Conservation (phyloP, 1,140 invertebrate genomes). For the Radopholus similis region DNA sequence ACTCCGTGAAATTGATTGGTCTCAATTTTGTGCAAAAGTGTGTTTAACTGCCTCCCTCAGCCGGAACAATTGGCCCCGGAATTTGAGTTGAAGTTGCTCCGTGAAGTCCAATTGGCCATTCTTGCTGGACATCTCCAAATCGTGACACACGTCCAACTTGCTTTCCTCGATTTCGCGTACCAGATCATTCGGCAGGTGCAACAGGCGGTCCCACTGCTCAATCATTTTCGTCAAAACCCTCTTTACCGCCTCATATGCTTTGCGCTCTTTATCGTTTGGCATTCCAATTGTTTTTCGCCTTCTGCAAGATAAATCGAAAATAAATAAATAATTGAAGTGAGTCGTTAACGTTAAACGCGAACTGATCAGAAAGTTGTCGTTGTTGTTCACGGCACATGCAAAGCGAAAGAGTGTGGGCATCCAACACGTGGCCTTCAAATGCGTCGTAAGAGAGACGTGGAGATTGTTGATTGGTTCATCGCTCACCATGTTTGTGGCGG, state of each 20-base stretch:
- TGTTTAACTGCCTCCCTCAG: constrained; percentile 11
- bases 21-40: not conserved
- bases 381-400: not conserved
- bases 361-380: constrained; percentile 1
- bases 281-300: constrained; percentile 26
- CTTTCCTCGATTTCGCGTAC: not conserved
- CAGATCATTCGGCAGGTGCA: constrained; percentile 19
- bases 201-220: constrained; percentile 14
- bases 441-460: too few relatives aligned
- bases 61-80: not conserved
- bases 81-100: constrained; percentile 19
- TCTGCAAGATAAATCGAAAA: constrained; percentile 11
- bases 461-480: too few relatives aligned
- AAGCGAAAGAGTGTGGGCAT: constrained; percentile 33
- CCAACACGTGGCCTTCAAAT: constrained; percentile 33
- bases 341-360: not conserved
- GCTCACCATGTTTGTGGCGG: constrained; percentile 14
- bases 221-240: constrained; percentile 24
- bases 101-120: constrained; percentile 29
- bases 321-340: not conserved
- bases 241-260: constrained; percentile 13
- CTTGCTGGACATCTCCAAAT: constrained; percentile 17
- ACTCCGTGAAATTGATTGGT: not conserved
- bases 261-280: too few relatives aligned
- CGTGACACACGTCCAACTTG: constrained; percentile 3